Base-by-base conservation (phyloP, 2,797 vertebrate species). In the Odontamblyopus rebecca region DNA sequence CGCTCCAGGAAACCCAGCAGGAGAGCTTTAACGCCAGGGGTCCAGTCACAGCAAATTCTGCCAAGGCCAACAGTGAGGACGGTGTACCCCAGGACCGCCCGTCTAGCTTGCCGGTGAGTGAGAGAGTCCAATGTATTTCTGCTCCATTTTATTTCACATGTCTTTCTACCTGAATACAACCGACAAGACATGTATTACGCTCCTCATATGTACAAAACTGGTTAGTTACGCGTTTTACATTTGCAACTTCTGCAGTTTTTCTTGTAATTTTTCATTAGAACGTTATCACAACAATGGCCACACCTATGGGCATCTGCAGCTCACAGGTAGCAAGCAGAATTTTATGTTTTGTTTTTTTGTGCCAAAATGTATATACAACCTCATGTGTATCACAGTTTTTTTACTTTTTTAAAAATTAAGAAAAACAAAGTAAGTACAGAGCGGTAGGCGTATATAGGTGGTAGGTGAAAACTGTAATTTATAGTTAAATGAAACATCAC, bases 41-140 rank as follows among this genome's bases (percentile, higher is more conserved):
- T 70, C 82, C 87, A 53, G 93, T 94, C 76, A 78, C 94, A 83
- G 92, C 95, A 89, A 94, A 95, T 80, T 91, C 95, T 83, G 95
- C 94, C 86, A 97, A 98, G 89, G 88, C 94, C 79, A 97, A 95
- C 91, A 96, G 94, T 19, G 96, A 97, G 91, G 96, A 97, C 66
- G 90, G 94, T 83, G 94, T 88, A 67, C 75, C 88, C 27, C 89
- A 92, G 16, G 90, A 92, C 74, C 92, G 91, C 63, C 96, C 96
- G 54, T 98, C 96, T 1, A 98, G 96, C 78, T 94, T 98, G 91
- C 96, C 96, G 92, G 96, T 98, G 95, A 97, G 96, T 94, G 66
- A 77, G 15, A 67, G 15, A 27, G 29, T 54, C 32, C 56, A 62
- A n/a, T 41, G 15, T 16, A 41, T 65, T 16, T 19, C 61, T 35